Percentiles rank a stretch among this genome's conserved stretches.
Evolutionary conservation across 2,888 invertebrate species (phyloP).

Genomic region (Belgica antarctica): DNA sequence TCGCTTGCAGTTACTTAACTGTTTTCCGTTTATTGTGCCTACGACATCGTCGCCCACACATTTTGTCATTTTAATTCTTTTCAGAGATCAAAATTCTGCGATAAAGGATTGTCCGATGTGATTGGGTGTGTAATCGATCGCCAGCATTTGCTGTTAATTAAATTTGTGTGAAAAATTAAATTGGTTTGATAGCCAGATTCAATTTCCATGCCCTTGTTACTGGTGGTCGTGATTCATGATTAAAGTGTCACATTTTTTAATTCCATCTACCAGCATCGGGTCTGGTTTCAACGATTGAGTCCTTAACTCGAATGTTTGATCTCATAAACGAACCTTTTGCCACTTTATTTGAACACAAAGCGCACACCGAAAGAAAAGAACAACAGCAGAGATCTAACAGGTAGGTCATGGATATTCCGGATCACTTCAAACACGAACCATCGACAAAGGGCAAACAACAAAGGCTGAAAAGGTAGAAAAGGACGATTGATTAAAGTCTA

Average conservation of each 20-base stretch:
- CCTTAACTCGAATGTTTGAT: not conserved
- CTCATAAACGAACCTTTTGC: not conserved
- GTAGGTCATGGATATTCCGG: not conserved
- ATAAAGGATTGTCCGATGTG: conserved; percentile 25
- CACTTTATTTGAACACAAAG: not conserved
- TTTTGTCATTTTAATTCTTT: conserved; percentile 17
- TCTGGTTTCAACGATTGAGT: too few relatives aligned
- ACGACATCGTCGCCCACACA: conserved; percentile 1
- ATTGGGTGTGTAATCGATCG: conserved; percentile 10
- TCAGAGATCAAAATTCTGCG: not conserved
- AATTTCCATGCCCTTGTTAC: conserved; percentile 4
- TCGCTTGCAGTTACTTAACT: not conserved
- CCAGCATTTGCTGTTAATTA: conserved; percentile 8
- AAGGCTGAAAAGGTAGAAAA: not conserved
- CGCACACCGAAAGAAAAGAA: not conserved
- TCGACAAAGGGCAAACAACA: not conserved
- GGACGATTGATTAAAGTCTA: not conserved
- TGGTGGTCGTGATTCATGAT: conserved; percentile 18
- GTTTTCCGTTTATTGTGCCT: too few relatives aligned
- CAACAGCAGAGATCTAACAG: not conserved
- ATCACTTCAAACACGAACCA: not conserved
- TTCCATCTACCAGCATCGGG: conserved; percentile 10
- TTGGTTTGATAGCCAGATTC: not conserved
- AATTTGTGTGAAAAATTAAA: conserved; percentile 15
- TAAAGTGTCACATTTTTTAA: not conserved